A percentile compares a stretch with the other conserved stretches of the same genome.
phyloP scores from a whole-genome alignment of 2,797 vertebrate genomes.

The Xenentodon cancila region DNA sequence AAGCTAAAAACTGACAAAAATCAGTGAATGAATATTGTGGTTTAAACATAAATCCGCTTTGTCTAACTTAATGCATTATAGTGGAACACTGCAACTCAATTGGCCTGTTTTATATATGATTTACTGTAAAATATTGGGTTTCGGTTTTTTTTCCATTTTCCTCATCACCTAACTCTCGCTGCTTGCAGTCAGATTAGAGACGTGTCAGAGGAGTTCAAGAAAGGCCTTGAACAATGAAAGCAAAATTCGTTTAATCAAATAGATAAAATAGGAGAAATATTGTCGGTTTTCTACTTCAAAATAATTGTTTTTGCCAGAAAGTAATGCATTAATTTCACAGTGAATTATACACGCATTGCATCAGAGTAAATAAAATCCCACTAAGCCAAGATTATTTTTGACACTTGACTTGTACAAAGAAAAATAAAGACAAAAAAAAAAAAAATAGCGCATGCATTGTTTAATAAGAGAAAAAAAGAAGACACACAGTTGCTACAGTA shows the following conservation, averaged over 20 bases:
- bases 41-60: not conserved
- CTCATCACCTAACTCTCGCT: not conserved
- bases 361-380: not conserved
- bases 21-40: not conserved
- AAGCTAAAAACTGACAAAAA: no score
- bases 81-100: not conserved
- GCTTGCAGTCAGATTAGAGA: no score
- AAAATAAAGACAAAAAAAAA: not conserved
- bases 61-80: not conserved
- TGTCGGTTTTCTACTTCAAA: no score
- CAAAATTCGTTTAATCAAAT: not conserved
- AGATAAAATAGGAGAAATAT: not conserved
- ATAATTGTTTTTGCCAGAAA: not conserved
- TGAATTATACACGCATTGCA: constrained; percentile 8
- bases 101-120: not conserved
- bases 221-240: not conserved
- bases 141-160: not conserved
- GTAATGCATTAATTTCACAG: constrained; percentile 3
- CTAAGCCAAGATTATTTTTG: constrained; percentile 8
- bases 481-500: not conserved
- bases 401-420: constrained; percentile 1
- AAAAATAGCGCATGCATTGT: not conserved
- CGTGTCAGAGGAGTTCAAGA: not conserved
- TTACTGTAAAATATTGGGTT: no score
- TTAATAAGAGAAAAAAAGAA: not conserved